Evolutionary conservation across 1,140 invertebrate genomes (phyloP), one percentile per base, ranked within the genome.

Genomic region (Coenobita brevimanus): DNA sequence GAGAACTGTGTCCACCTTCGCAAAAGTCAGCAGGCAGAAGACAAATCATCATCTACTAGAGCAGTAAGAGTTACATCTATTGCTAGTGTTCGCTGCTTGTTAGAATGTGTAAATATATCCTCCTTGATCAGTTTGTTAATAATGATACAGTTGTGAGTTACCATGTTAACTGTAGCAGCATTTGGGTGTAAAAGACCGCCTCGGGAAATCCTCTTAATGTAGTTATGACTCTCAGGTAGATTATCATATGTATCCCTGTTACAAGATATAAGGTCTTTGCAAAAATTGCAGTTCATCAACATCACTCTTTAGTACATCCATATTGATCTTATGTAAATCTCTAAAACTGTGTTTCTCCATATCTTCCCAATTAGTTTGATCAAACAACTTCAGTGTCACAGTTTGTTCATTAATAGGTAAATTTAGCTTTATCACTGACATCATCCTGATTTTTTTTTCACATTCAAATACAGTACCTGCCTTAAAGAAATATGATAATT

Each of bases 391-490:
- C n/a, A 60, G 27, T 30, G n/a, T n/a, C n/a, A 38, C 27, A 33
- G 21, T 81, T 24, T 36, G 24, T 6, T 36, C 24, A 36, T 46
- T 73, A 79, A 46, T 15, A 54, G n/a, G 84, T 38, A 33, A 79
- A 17, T 36, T 30, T 38, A 3, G 6, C n/a, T 76, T 43, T 21
- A 46, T 17, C 46, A 46, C 36, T 15, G 73, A 76, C 73, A 38
- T 41, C 10, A 76, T 33, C 38, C 46, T 2, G 17, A 78, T n/a
- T 64, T 64, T 85, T 2, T 76, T 41, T 33, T 84, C 81, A 62
- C 33, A 69, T 79, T 91, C 85, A 86, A 69, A 90, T 50, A 91
- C 33, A 50, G 69, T 64, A n/a, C 17, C 17, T 89, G 38, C 21
- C 79, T 83, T 27, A 90, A 0, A 17, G 75, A 84, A 33, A 89